phyloP scores from a whole-genome alignment of 1,140 invertebrate species.

The Brachystomella parvula region DNA sequence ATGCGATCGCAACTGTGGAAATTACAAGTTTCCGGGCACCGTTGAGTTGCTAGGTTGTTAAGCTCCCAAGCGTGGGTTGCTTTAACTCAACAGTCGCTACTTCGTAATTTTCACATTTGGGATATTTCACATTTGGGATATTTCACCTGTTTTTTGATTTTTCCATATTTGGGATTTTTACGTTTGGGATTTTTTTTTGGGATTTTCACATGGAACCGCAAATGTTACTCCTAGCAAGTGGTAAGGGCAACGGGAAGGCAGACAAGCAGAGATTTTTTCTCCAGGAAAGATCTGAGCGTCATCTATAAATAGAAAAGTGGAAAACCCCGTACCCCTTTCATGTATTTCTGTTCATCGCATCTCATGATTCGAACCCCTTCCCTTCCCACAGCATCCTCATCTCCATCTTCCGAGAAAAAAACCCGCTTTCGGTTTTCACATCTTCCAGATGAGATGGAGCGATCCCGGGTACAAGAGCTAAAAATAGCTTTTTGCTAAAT shows the following conservation, averaged over 20 bases:
- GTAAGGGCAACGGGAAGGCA: neutral
- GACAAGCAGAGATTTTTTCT: neutral
- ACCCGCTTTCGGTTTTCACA: slow-evolving; percentile 1
- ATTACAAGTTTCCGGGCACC: too few relatives aligned
- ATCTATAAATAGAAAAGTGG: neutral
- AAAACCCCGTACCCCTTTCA: neutral
- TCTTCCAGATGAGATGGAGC: neutral
- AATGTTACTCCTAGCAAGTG: too few relatives aligned
- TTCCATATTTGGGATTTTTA: neutral
- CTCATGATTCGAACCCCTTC: neutral
- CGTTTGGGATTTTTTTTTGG: neutral
- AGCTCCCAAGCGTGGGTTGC: too few relatives aligned
- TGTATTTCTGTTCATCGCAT: neutral
- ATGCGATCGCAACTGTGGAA: too few relatives aligned
- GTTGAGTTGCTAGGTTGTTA: too few relatives aligned
- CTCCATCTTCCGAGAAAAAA: neutral
- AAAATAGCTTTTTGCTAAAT: neutral
- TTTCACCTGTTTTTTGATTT: neutral
- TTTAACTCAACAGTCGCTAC: too few relatives aligned
- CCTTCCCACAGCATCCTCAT: neutral
- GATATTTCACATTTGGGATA: too few relatives aligned
- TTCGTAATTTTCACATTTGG: too few relatives aligned
- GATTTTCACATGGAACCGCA: neutral
- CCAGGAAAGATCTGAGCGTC: neutral
- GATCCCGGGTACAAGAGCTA: neutral